These are phyloP conservation scores for Didymodactylos carnosus DNA, from an alignment of 2,888 invertebrate genomes.

Conservation along the genomic window DNA sequence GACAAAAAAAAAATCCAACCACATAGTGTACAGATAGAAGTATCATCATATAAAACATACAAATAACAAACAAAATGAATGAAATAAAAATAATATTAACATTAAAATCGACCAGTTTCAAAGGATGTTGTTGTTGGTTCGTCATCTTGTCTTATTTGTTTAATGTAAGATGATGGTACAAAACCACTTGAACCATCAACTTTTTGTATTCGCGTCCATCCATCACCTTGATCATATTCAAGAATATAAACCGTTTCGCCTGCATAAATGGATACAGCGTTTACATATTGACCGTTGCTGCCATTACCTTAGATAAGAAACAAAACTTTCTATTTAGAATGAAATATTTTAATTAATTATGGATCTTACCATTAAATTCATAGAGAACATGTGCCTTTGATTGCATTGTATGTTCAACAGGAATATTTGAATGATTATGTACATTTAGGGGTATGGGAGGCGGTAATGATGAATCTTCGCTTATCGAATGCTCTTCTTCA, in stretches of 20 bases:
- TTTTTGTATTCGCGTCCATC: constrained; percentile 10
- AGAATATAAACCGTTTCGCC: constrained; percentile 11
- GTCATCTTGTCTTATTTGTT: background rate
- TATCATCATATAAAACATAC: background rate
- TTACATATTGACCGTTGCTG: background rate
- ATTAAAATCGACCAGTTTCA: background rate
- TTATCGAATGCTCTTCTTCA: background rate
- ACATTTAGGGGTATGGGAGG: no score
- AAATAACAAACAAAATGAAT: background rate
- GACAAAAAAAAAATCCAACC: no score
- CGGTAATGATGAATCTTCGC: no score
- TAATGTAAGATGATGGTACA: constrained; percentile 14
- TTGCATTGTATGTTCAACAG: no score
- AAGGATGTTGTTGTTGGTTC: background rate
- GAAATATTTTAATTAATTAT: background rate
- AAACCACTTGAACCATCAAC: constrained; percentile 4
- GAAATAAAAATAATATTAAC: background rate
- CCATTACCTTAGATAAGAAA: background rate
- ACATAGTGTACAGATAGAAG: no score
- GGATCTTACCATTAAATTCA: background rate
- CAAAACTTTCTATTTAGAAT: background rate
- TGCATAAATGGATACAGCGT: background rate
- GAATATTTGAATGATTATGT: no score
- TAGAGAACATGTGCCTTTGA: background rate
- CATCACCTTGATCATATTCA: constrained; percentile 14